Conservation (phyloP, 2,797 vertebrate species). For the Enteromius trimaculatus region DNA sequence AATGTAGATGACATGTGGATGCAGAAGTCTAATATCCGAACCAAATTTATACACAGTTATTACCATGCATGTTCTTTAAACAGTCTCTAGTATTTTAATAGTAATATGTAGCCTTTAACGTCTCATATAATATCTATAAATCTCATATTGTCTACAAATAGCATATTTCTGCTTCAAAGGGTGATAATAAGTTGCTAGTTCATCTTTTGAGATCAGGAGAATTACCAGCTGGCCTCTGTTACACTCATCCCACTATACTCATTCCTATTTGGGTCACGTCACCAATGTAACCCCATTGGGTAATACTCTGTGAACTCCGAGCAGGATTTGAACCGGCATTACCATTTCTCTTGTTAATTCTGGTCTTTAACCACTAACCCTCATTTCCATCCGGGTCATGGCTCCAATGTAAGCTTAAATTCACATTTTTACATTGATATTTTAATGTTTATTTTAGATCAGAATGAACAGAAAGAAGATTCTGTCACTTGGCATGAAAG, state of each 20-base stretch:
- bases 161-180: too few species aligned
- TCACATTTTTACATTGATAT: not conserved
- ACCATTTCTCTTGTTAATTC: not conserved
- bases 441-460: constrained; percentile 11
- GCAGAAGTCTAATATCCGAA: too few species aligned
- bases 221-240: not conserved
- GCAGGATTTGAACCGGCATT: not conserved
- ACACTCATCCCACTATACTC: not conserved
- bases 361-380: not conserved
- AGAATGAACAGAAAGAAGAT: not conserved
- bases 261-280: too few species aligned
- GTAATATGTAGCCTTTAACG: too few species aligned
- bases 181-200: not conserved
- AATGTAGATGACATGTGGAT: too few species aligned
- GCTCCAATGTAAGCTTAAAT: not conserved
- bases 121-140: too few species aligned
- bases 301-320: not conserved
- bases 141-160: too few species aligned
- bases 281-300: too few species aligned
- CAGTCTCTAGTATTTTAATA: too few species aligned
- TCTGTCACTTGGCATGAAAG: not conserved
- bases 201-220: not conserved
- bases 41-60: too few species aligned
- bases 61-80: too few species aligned
- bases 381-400: not conserved